Evolutionary conservation across 2,888 invertebrate genomes (phyloP).

Genomic region (Prosopocoilus inquinatus): DNA sequence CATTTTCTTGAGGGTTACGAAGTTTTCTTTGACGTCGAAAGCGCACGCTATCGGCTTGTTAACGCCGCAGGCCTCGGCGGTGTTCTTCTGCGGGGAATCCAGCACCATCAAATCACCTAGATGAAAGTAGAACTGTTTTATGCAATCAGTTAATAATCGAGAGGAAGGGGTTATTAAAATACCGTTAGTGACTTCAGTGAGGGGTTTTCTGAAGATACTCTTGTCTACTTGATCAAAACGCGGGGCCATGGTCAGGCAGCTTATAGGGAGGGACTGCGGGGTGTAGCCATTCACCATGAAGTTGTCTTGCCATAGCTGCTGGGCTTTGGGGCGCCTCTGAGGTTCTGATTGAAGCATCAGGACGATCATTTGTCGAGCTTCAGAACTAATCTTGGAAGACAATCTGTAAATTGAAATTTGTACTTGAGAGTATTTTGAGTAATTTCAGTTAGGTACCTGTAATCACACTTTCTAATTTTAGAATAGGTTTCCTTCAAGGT

Average conservation of each 20-base stretch:
- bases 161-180: too few relatives aligned
- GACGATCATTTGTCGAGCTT: slow-evolving; percentile 76
- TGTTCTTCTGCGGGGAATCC: slow-evolving; percentile 12
- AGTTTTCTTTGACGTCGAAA: slow-evolving; percentile 46
- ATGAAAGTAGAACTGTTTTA: background rate
- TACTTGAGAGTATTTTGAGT: background rate
- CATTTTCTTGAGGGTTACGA: slow-evolving; percentile 40
- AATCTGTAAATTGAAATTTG: slow-evolving; percentile 52
- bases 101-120: slow-evolving; percentile 16
- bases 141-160: background rate
- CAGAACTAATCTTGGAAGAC: slow-evolving; percentile 61
- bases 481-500: slow-evolving; percentile 94
- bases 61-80: background rate
- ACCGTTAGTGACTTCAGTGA: slow-evolving; percentile 60
- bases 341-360: slow-evolving; percentile 85
- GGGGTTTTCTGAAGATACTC: slow-evolving; percentile 58
- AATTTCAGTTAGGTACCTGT: slow-evolving; percentile 57
- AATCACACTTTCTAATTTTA: slow-evolving; percentile 93
- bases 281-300: slow-evolving; percentile 76
- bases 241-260: slow-evolving; percentile 93
- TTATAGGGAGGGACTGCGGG: slow-evolving; percentile 82
- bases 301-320: slow-evolving; percentile 71
- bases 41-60: slow-evolving; percentile 13
- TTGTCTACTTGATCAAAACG: slow-evolving; percentile 68
- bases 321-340: slow-evolving; percentile 73